These are phyloP conservation scores for Notothenia coriiceps DNA, from an alignment of 2,113 vertebrate species.

Conservation along the genomic window DNA sequence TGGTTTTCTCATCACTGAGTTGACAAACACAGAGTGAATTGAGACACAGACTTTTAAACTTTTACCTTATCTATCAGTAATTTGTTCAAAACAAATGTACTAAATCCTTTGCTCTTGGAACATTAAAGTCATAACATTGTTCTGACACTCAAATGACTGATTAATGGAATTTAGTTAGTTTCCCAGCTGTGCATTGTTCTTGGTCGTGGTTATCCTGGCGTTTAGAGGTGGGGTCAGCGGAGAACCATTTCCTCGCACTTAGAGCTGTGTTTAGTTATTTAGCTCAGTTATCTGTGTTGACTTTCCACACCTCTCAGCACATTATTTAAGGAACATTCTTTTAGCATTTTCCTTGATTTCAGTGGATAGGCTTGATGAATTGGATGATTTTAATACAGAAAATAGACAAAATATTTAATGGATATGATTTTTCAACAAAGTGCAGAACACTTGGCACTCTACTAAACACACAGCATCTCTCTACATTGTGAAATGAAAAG, in stretches of 20 bases:
- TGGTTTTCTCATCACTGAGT: neutral
- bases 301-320: slow-evolving; percentile 60
- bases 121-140: slow-evolving; percentile 30
- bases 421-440: neutral
- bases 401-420: neutral
- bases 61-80: neutral
- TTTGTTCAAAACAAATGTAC: neutral
- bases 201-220: slow-evolving; percentile 62
- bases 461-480: neutral
- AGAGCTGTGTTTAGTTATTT: slow-evolving; percentile 26
- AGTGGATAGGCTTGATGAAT: neutral
- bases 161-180: slow-evolving; percentile 22
- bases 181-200: slow-evolving; percentile 77
- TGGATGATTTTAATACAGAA: slow-evolving; percentile 3
- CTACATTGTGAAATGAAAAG: neutral
- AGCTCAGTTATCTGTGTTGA: slow-evolving; percentile 70
- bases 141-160: slow-evolving; percentile 3
- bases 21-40: neutral
- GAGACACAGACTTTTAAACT: neutral
- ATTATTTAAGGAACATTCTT: slow-evolving; percentile 37
- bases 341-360: slow-evolving; percentile 15
- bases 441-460: slow-evolving; percentile 1
- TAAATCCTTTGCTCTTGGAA: neutral
- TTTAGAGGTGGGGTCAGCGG: slow-evolving; percentile 63
- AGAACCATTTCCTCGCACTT: slow-evolving; percentile 77